Base-by-base conservation (phyloP, 2,888 invertebrate species). In the Heliothis peltigera region DNA sequence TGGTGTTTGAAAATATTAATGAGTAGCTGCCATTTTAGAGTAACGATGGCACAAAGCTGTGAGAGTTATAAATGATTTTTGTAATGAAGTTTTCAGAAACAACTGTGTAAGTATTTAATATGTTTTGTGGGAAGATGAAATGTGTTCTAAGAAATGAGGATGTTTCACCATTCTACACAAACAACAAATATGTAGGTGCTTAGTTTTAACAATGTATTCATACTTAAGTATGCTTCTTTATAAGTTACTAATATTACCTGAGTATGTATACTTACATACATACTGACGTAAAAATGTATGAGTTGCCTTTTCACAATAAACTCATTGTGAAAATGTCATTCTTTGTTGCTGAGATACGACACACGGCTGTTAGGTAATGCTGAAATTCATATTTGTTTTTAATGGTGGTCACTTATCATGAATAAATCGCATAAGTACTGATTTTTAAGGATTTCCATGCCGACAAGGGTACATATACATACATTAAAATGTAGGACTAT, bases 1-100 rank as follows among this genome's bases (percentile, higher is more conserved):
- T 85, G 87, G 84, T 84, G 84, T 86, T 87, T 84, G 84, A 84
- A 87, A 85, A 91, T 89, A 92, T 91, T 88, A 92, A 93, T 92
- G 88, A 85, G 85, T 73, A 70, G 66, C 83, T 82, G 89, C 85
- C 89, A 87, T 85, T 84, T 89, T 87, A 89, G 91, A 92, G 79
- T 88, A 88, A 90, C 84, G 88, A 88, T 82, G 70, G 78, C 73
- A 78, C 77, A 75, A 70, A 70, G 80, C 72, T 80, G 77, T 80
- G 80, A 82, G 70, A 70, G 77, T 81, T 83, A 90, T 87, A 83
- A 90, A 91, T 89, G 84, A 81, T 73, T 83, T 84, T 69, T 70
- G 53, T 80, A 89, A 89, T 89, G 86, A 82, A 68, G 77, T 84
- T 85, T 84, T 77, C 56, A 64, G 65, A 79, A 71, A 79, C 67